Conservation (phyloP, 2,113 vertebrate genomes). For the Menura novaehollandiae region DNA sequence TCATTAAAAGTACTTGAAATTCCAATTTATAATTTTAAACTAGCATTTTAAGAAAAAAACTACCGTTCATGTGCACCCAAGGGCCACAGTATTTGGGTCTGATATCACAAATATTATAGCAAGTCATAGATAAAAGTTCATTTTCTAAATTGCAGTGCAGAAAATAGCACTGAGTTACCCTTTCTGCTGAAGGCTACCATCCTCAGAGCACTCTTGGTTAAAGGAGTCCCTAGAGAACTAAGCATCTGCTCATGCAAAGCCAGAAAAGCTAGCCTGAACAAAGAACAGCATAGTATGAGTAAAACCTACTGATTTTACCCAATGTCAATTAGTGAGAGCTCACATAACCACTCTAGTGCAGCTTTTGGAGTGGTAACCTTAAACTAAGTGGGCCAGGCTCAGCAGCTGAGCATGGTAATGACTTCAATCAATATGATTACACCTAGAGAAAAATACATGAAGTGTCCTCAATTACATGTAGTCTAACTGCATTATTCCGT, state of each 20-base stretch:
- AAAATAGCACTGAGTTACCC: background rate
- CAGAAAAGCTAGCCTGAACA: background rate
- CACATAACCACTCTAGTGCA: background rate
- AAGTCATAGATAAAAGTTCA: background rate
- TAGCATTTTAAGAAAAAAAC: background rate
- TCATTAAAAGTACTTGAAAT: background rate
- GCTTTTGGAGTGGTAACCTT: background rate
- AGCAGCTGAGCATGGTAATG: background rate
- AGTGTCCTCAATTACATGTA: background rate
- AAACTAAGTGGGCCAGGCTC: background rate
- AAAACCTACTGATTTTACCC: background rate
- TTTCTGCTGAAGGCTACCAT: background rate
- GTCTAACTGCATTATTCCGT: background rate
- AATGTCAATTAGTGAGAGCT: background rate
- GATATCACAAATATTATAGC: background rate
- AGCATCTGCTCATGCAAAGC: background rate
- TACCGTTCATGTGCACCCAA: background rate
- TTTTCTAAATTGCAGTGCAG: background rate
- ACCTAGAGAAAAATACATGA: background rate
- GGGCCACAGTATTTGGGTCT: background rate
- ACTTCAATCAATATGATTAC: background rate
- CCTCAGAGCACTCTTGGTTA: background rate
- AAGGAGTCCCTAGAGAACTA: background rate
- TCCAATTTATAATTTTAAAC: background rate
- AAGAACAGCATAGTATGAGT: background rate